Percentiles rank a stretch among this genome's conserved stretches.
Conservation (phyloP, 2,888 invertebrate species). For the Bombylius discolor region DNA sequence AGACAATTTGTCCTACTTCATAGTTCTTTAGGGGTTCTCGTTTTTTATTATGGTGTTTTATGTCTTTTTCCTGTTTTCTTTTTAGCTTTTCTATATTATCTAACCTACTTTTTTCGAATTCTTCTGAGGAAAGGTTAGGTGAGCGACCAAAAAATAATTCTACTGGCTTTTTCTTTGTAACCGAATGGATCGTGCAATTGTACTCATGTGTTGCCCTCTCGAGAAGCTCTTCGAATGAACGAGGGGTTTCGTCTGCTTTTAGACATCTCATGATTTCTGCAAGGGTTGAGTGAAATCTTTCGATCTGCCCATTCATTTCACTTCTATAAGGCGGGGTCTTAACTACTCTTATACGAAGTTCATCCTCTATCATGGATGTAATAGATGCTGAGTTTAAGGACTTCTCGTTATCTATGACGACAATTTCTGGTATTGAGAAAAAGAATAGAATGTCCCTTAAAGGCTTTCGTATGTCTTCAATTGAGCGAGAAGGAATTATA, state of each 20-base stretch:
- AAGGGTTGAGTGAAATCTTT: slow-evolving; percentile 15
- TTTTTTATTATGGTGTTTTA: slow-evolving; percentile 12
- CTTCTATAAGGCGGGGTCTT: slow-evolving; percentile 12
- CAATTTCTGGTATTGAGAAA: too few species aligned
- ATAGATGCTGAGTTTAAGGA: slow-evolving; percentile 13
- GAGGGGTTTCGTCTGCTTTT: slow-evolving; percentile 3
- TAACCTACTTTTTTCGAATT: slow-evolving; percentile 9
- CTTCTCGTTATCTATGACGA: too few species aligned
- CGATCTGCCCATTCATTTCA: slow-evolving; percentile 12
- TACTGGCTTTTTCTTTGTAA: slow-evolving; percentile 11
- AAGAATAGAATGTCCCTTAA: too few species aligned
- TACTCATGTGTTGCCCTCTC: slow-evolving; percentile 12
- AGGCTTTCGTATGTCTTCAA: too few species aligned
- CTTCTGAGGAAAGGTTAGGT: slow-evolving; percentile 8
- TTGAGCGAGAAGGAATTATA: too few species aligned
- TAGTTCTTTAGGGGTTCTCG: slow-evolving; percentile 11
- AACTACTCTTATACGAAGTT: slow-evolving; percentile 11
- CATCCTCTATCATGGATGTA: slow-evolving; percentile 11
- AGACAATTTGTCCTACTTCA: slow-evolving; percentile 9
- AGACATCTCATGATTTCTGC: slow-evolving; percentile 14
- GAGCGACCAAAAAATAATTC: slow-evolving; percentile 12
- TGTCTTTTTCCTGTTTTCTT: slow-evolving; percentile 9
- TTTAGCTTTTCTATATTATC: slow-evolving; percentile 10
- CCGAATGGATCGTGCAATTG: slow-evolving; percentile 13
- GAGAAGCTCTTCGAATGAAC: slow-evolving; percentile 12